These are phyloP conservation scores for Phocoena phocoena DNA, from an alignment of 2,113 vertebrate genomes.

Conservation along the genomic window DNA sequence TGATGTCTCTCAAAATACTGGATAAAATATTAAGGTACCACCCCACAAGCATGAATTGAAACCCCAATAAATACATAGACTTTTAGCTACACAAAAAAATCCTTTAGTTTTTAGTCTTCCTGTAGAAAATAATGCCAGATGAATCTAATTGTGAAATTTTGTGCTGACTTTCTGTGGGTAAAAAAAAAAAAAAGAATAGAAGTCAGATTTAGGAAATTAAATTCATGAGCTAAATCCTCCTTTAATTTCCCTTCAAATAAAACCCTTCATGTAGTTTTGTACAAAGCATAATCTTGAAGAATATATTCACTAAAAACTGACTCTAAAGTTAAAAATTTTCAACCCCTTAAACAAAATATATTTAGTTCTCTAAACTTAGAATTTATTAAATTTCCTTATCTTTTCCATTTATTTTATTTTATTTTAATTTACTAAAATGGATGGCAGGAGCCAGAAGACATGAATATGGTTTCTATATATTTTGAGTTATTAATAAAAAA, in stretches of 20 bases:
- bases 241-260: conserved; percentile 64
- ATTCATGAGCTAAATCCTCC: conserved; percentile 51
- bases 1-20: background rate
- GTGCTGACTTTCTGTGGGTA: background rate
- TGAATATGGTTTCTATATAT: background rate
- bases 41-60: background rate
- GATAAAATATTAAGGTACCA: background rate
- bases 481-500: background rate
- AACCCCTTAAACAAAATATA: background rate
- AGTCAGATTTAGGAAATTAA: conserved; percentile 65
- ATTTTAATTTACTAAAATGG: background rate
- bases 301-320: background rate
- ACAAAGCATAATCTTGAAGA: conserved; percentile 29
- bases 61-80: background rate
- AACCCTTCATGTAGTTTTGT: conserved; percentile 1
- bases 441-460: background rate
- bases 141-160: conserved; percentile 32
- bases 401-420: background rate
- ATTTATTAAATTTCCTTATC: conserved; percentile 1
- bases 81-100: conserved; percentile 11
- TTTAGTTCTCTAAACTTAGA: background rate
- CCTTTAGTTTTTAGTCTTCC: conserved; percentile 9
- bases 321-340: conserved; percentile 47
- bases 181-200: background rate
- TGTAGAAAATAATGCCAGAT: conserved; percentile 52